Evolutionary conservation across 2,113 vertebrate species (phyloP), one percentile per base, ranked within the genome.

Genomic region (Aphelocoma coerulescens): DNA sequence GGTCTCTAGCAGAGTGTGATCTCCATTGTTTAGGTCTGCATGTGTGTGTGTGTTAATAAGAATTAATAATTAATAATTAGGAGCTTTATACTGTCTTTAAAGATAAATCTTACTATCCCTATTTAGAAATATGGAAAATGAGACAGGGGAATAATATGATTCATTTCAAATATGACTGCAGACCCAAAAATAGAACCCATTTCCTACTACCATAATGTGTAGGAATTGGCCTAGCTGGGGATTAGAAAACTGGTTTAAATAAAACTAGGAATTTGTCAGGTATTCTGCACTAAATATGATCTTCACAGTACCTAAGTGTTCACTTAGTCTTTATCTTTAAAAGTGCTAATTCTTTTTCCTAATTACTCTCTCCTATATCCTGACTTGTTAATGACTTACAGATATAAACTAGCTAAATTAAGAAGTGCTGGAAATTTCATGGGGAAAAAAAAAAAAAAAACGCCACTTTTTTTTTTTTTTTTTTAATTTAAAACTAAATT

Each of bases 231-330:
- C 67, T 54, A 65, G 58, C 17, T 81, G 26, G 15, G 23, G 73
- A 86, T 96, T 91, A 89, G 35, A 92, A 90, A 89, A 86, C 27
- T 67, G 9, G 27, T 89, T 95, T 93, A 74, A 89, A 77, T 73
- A 92, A 85, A 93, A 58, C 52, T 20, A 84, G 43, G 27, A 94
- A 84, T 89, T 71, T 12, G 30, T 55, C 71, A 90, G 41, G 58
- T 35, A 68, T 68, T 90, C 54, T 76, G 51, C 11, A 46, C 46
- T 86, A 77, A 86, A 86, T 46, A 80, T 16, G 10, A 82, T 82
- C 52, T 79, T 79, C 43, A 30, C 8, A 55, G 24, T 80, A 92
- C 24, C 24, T 44, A 58, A 59, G 16, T 69, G 12, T 39, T 74
- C 26, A 2, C 61, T 57, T 55, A 59, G 28, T 11, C 88, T 91